A percentile compares a stretch with the other conserved stretches of the same genome.
Evolutionary conservation across 1,140 invertebrate species (phyloP).

Genomic region (Coptotermes formosanus): DNA sequence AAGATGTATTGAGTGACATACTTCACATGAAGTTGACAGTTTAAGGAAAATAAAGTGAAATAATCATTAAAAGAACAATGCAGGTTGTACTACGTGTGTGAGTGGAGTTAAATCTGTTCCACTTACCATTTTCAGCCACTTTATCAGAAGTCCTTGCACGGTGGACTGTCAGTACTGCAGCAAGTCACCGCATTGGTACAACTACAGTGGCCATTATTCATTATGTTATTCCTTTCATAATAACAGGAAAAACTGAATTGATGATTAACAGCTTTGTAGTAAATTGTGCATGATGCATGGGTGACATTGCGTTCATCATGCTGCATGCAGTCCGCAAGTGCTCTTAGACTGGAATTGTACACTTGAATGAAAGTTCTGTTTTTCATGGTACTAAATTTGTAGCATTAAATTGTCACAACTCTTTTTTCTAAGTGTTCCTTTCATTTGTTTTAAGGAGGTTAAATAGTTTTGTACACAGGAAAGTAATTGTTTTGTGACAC

Average conservation of each 20-base stretch:
- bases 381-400: not conserved
- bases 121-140: not conserved
- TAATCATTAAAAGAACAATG: too few relatives aligned
- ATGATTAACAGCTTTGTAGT: not conserved
- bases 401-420: too few relatives aligned
- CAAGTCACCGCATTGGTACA: not conserved
- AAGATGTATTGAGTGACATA: too few relatives aligned
- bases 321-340: not conserved
- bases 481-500: too few relatives aligned
- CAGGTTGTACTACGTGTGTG: too few relatives aligned
- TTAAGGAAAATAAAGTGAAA: too few relatives aligned
- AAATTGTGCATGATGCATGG: not conserved
- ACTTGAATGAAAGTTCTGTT: not conserved
- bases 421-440: too few relatives aligned
- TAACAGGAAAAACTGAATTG: not conserved
- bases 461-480: too few relatives aligned
- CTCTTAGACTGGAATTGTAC: not conserved
- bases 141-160: not conserved
- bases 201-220: not conserved
- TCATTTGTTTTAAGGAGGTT: too few relatives aligned
- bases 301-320: not conserved
- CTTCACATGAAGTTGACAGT: too few relatives aligned
- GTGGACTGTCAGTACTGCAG: constrained; percentile 3
- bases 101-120: too few relatives aligned
- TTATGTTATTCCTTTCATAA: not conserved